Evolutionary conservation across 2,888 invertebrate species (phyloP), one percentile per base, ranked within the genome.

Genomic region (Dasypolia templi): DNA sequence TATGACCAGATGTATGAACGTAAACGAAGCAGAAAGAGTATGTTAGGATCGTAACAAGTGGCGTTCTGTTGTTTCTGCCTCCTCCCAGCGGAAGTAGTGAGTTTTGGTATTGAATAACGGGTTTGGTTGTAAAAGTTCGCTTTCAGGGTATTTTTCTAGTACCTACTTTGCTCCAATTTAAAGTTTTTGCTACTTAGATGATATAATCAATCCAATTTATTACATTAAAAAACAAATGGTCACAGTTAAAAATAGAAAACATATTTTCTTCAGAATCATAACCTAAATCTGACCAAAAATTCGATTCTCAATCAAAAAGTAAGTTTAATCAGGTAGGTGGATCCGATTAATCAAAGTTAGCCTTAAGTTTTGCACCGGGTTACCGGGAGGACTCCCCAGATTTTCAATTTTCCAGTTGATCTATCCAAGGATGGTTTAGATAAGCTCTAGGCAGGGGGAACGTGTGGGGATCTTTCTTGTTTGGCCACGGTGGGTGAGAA

Each of bases 381-480:
- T 87, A 83, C 65, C 67, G 56, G 19, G 68, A 72, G 78, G 56
- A 65, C 63, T 65, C 74, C 81, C 83, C 59, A 88, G 88, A n/a
- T 91, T 95, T 95, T 94, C 93, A 95, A 95, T 95, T 95, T 95
- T 94, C 93, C 93, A 91, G 91, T 89, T 94, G 94, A 95, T 95
- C 95, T 93, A 93, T 93, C 91, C 89, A 84, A 89, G 90, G 89
- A 91, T 92, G 91, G 91, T 91, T 64, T 89, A 91, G 93, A 93
- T 93, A 92, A 91, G 86, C 82, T 79, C 32, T 62, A 75, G 85
- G 78, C 75, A 77, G 86, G 81, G 82, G 78, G 66, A 76, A 69
- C 72, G 71, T 76, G 78, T 86, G 82, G 75, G 83, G 78, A 84
- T 72, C 69, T 80, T 84, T 86, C 78, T 81, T 73, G 68, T 78